Percentiles rank a stretch among this genome's conserved stretches.
Conservation (phyloP, 2,113 vertebrate species). For the Xerus inauris region DNA sequence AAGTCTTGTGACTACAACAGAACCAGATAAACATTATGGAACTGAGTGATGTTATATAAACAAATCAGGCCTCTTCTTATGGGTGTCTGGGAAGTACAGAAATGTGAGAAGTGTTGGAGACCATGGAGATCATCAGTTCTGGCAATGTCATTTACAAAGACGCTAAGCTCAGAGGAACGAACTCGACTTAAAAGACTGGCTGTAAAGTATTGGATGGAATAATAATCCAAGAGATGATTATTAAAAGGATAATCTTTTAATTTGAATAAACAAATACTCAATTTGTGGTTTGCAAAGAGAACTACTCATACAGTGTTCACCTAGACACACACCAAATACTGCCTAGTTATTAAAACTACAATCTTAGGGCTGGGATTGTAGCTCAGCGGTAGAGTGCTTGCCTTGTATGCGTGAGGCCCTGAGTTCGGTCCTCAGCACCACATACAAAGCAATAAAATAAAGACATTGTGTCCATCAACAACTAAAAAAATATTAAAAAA, state of each 20-base stretch:
- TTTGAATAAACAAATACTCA: slow-evolving; percentile 24
- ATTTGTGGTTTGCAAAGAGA: slow-evolving; percentile 3
- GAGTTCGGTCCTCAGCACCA: too few species aligned
- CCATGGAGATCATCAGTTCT: background rate
- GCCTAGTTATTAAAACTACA: background rate
- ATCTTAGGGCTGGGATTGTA: too few species aligned
- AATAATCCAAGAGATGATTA: background rate
- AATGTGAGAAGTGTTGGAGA: background rate
- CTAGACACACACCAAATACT: background rate
- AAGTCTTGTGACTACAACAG: background rate
- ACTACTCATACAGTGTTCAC: background rate
- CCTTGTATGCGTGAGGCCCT: too few species aligned
- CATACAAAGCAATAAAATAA: too few species aligned
- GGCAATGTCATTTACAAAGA: background rate
- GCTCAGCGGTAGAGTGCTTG: too few species aligned
- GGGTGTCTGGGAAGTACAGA: background rate
- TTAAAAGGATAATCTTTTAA: background rate
- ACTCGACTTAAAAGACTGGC: background rate
- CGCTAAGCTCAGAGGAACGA: background rate
- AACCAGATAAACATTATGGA: background rate
- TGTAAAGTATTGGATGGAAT: background rate
- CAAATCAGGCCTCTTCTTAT: background rate
- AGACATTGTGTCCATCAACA: too few species aligned
- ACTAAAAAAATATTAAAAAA: too few species aligned
- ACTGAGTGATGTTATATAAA: background rate